Evolutionary conservation across 2,797 vertebrate genomes (phyloP), one percentile per base, ranked within the genome.

Genomic region (Astyanax mexicanus): DNA sequence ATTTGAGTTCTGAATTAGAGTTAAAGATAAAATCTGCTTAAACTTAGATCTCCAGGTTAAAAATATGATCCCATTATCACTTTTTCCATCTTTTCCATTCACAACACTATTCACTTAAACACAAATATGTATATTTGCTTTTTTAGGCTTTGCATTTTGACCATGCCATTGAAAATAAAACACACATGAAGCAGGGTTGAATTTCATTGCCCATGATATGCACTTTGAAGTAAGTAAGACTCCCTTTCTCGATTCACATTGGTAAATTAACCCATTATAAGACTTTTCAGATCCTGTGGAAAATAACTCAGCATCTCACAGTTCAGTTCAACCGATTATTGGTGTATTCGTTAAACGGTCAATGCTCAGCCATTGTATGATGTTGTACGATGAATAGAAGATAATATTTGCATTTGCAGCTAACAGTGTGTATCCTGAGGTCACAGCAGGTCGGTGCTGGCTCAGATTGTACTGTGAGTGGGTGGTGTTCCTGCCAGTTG

Each of bases 391-490:
- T 25, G 21, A 64, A 44, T 44, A 25, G 61, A 64, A 5, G 17
- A 68, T 51, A 44, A 27, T 60, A 75, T 69, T 58, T 51, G 17
- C 64, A 60, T 51, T n/a, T n/a, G n/a, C n/a, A 47, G 60, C 11
- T 75, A 29, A 49, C 35, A 51, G 69, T 61, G 52, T 69, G 65
- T 23, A 60, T 21, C 47, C 40, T 58, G 38, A 49, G 44, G 51
- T 75, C 17, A 37, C 61, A 15, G 61, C 38, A 23, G 21, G 32
- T 19, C n/a, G 6, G 21, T 44, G 38, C 2, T 44, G 61, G 57
- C 29, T 49, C 21, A 60, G 40, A 35, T 35, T 9, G 44, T 75
- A 12, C 52, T 58, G 64, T 69, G 69, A 40, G 51, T 44, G 47
- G 40, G 47, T 65, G 64, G 21, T 54, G 35, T 35, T 57, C 44